Evolutionary conservation across 2,113 vertebrate genomes (phyloP).

Genomic region (Sigmodon hispidus): DNA sequence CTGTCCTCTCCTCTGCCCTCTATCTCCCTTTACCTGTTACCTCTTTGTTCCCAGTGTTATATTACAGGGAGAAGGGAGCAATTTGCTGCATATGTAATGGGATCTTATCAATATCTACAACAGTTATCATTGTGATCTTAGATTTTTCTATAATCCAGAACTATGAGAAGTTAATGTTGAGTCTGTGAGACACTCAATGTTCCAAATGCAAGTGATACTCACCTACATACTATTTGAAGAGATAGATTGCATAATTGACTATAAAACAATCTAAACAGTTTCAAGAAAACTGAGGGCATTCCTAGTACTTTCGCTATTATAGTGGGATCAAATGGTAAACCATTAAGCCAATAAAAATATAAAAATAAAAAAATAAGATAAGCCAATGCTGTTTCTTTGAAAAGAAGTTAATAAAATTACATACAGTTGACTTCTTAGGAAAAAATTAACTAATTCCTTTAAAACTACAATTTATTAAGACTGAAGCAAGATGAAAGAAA

Average conservation of each 20-base stretch:
- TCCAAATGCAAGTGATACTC: neutral
- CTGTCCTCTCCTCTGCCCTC: neutral
- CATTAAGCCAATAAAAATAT: neutral
- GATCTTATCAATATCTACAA: neutral
- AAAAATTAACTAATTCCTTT: neutral
- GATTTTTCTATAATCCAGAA: neutral
- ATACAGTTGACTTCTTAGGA: neutral
- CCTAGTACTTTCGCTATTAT: neutral
- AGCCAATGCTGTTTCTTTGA: neutral
- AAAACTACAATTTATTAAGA: neutral
- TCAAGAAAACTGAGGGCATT: neutral
- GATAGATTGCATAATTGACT: neutral
- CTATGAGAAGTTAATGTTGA: neutral
- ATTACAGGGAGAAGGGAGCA: neutral
- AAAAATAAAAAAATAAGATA: neutral
- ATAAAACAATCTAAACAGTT: neutral
- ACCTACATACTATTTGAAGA: neutral
- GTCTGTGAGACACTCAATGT: neutral
- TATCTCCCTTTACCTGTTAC: neutral
- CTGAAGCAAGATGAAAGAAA: neutral
- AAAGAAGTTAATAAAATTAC: neutral
- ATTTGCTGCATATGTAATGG: neutral
- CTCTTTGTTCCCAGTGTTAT: too few relatives aligned
- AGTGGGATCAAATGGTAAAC: slow-evolving; percentile 19
- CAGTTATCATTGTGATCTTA: neutral